Evolutionary conservation across 1,140 invertebrate species (phyloP), one percentile per base, ranked within the genome.

Genomic region (Diabrotica virgifera): DNA sequence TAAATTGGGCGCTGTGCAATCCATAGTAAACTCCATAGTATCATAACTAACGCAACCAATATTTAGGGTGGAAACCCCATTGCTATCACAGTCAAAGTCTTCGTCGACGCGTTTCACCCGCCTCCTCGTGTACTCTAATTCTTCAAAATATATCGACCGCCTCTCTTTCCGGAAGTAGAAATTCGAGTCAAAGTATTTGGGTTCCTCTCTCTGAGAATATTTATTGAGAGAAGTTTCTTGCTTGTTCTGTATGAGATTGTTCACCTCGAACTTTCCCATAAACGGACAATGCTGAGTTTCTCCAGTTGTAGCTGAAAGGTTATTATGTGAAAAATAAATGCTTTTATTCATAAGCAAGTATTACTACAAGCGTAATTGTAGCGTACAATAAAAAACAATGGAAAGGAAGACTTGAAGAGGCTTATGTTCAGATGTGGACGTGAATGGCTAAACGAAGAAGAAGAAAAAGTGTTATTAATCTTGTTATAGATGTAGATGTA

Each of bases 41-140:
- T 91, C 89, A 67, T 85, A 82, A 12, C 79, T 74, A n/a, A 83
- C 86, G 74, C 89, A 90, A 9, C 89, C 89, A 37, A 90, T 82
- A 64, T 84, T 83, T 11, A 88, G 82, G 70, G 84, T 86, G 55
- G 85, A 84, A 72, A 86, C 85, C 40, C 80, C 80, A 37, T 79
- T 77, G 40, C 40, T 46, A 72, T 78, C 78, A 70, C 71, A 81
- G 69, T 81, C 80, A 24, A 77, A 69, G 40, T 81, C 79, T 36
- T 78, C 69, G 52, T 82, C 79, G 10, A 73, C 67, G 35, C 74
- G 52, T 67, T 76, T 78, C 52, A 72, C 71, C 53, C 78, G 64
- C 53, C 63, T 69, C 37, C 40, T 52, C 8, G 35, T 12, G 36
- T 14, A 9, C 9, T 13, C 40, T 35, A 13, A 38, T 62, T 59